Conservation (phyloP, 2,888 invertebrate species). For the Helleia helle region DNA sequence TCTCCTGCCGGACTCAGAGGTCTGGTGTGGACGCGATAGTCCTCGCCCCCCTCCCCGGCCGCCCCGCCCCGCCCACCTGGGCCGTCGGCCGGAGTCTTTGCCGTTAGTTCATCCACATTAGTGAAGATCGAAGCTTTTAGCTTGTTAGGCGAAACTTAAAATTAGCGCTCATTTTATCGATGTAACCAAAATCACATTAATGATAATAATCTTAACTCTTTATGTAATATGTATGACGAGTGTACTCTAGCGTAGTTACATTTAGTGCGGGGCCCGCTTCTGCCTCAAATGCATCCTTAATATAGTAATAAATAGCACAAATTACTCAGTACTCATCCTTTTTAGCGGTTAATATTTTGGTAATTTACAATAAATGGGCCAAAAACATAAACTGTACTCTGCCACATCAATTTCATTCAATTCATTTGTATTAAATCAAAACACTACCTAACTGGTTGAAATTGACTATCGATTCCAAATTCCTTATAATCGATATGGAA, state of each 20-base stretch:
- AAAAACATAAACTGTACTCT: too few relatives aligned
- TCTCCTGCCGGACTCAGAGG: background rate
- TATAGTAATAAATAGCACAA: too few relatives aligned
- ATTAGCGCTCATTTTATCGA: constrained; percentile 3
- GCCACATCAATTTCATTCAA: too few relatives aligned
- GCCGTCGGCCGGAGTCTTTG: constrained; percentile 5
- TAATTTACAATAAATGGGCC: too few relatives aligned
- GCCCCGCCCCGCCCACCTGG: constrained; percentile 10
- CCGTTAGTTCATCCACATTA: background rate
- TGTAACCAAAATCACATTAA: background rate
- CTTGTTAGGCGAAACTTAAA: background rate
- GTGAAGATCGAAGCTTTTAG: constrained; percentile 13
- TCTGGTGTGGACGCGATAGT: background rate
- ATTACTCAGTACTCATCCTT: too few relatives aligned
- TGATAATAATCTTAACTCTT: background rate
- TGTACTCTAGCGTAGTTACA: constrained; percentile 10
- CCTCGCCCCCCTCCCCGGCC: constrained; percentile 9
- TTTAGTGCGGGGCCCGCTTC: constrained; percentile 11
- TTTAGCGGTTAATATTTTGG: too few relatives aligned
- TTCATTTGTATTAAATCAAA: too few relatives aligned
- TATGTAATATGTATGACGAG: constrained; percentile 5
- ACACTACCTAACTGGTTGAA: too few relatives aligned
- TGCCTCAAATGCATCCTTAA: too few relatives aligned
- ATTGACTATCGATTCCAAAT: too few relatives aligned
- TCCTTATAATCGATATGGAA: too few relatives aligned